phyloP scores from a whole-genome alignment of 2,797 vertebrate genomes.

The Xenentodon cancila region DNA sequence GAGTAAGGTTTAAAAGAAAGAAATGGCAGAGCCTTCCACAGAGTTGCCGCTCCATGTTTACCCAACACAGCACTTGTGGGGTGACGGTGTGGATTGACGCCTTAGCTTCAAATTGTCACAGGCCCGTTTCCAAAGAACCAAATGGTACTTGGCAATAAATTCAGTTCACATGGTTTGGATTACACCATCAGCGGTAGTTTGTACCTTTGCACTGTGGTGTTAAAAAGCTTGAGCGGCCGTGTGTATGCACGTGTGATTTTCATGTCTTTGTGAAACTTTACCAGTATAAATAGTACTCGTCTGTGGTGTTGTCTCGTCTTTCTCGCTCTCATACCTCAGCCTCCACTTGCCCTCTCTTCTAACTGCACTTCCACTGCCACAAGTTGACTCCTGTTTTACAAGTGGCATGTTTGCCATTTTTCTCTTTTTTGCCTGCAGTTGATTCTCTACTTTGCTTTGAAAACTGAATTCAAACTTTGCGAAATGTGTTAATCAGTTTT shows the following conservation, averaged over 20 bases:
- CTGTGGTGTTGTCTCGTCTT: constrained; percentile 5
- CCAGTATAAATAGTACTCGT: constrained; percentile 31
- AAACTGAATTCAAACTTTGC: no score
- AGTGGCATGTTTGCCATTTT: no score
- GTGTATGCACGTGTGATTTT: constrained; percentile 36
- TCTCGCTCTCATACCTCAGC: constrained; percentile 4
- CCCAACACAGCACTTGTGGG: constrained; percentile 60
- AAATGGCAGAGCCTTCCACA: constrained; percentile 6
- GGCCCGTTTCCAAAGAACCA: constrained; percentile 69
- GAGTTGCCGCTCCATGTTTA: constrained; percentile 69
- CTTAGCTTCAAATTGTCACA: constrained; percentile 53
- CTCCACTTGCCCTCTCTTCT: constrained; percentile 1
- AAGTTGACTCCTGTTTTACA: not conserved
- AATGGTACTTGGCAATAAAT: constrained; percentile 74
- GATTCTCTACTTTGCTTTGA: no score
- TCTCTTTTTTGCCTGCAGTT: no score
- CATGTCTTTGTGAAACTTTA: constrained; percentile 47
- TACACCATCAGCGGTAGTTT: constrained; percentile 56
- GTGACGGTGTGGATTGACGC: constrained; percentile 66
- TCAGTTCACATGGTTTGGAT: constrained; percentile 70
- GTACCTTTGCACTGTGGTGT: constrained; percentile 56
- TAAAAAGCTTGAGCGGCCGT: constrained; percentile 26
- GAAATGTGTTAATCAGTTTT: no score
- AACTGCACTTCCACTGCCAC: not conserved
- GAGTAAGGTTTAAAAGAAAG: constrained; percentile 15